Evolutionary conservation across 2,888 invertebrate species (phyloP).

Genomic region (Lydus trimaculatus): DNA sequence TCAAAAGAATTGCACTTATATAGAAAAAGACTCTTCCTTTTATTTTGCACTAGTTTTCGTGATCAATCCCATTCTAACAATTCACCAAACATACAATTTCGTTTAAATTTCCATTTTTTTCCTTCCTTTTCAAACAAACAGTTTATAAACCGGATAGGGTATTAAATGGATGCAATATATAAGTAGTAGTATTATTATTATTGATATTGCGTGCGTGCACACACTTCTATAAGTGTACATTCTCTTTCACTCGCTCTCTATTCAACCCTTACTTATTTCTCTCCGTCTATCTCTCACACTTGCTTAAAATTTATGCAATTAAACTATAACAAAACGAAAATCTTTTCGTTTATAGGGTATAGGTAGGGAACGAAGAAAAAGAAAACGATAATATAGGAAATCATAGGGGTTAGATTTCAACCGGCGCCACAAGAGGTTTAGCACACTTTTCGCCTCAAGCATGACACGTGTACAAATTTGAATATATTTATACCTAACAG

Average conservation of each 20-base stretch:
- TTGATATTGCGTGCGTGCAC: conserved; percentile 6
- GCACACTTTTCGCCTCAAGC: not conserved
- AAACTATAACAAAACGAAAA: not conserved
- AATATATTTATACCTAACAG: no score
- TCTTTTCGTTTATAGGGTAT: not conserved
- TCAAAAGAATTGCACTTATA: no score
- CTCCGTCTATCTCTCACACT: no score
- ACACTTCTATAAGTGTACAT: no score
- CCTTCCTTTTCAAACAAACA: not conserved
- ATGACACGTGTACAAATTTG: not conserved
- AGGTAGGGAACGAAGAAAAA: not conserved
- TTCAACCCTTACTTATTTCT: no score
- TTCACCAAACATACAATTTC: not conserved
- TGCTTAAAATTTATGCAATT: no score
- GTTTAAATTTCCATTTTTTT: not conserved
- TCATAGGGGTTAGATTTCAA: conserved; percentile 2
- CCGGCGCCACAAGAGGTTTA: not conserved
- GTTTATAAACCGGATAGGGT: not conserved
- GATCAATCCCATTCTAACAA: not conserved
- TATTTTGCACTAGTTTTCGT: not conserved
- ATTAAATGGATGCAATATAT: not conserved
- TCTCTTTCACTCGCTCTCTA: no score
- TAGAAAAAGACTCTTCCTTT: no score
- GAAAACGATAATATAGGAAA: conserved; percentile 2
- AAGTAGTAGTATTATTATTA: not conserved